Conservation (phyloP, 2,888 invertebrate genomes). For the Pristionchus fissidentatus region DNA sequence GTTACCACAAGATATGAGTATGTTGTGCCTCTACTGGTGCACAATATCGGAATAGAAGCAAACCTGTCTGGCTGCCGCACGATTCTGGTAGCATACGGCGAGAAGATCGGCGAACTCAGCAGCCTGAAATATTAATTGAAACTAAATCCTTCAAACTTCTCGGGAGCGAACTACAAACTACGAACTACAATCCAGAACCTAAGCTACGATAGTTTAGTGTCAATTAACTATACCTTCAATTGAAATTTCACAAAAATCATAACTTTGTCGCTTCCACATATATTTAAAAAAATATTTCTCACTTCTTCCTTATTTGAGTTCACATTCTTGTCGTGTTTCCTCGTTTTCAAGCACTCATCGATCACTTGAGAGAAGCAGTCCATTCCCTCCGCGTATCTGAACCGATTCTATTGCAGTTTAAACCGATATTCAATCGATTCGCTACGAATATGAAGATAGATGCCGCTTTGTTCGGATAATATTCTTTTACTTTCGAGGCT, state of each 20-base stretch:
- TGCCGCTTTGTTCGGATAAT: too few species aligned
- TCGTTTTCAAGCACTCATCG: not conserved
- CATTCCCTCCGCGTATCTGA: conserved; percentile 37
- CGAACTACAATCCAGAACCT: too few species aligned
- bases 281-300: not conserved
- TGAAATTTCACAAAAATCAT: too few species aligned
- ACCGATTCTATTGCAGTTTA: not conserved
- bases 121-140: not conserved
- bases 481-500: too few species aligned
- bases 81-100: conserved; percentile 32
- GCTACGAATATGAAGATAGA: not conserved
- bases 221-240: too few species aligned
- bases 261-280: too few species aligned
- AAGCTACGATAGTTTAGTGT: too few species aligned
- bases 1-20: too few species aligned
- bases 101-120: not conserved
- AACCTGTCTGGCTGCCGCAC: conserved; percentile 38
- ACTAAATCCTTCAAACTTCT: too few species aligned
- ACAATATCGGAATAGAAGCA: not conserved
- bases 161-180: too few species aligned
- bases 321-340: not conserved
- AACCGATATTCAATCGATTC: not conserved
- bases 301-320: not conserved
- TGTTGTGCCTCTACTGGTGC: too few species aligned
- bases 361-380: conserved; percentile 2